A percentile compares a stretch with the other conserved stretches of the same genome.
Evolutionary conservation across 2,888 invertebrate genomes (phyloP).

Genomic region (Himalopsyche japonica): DNA sequence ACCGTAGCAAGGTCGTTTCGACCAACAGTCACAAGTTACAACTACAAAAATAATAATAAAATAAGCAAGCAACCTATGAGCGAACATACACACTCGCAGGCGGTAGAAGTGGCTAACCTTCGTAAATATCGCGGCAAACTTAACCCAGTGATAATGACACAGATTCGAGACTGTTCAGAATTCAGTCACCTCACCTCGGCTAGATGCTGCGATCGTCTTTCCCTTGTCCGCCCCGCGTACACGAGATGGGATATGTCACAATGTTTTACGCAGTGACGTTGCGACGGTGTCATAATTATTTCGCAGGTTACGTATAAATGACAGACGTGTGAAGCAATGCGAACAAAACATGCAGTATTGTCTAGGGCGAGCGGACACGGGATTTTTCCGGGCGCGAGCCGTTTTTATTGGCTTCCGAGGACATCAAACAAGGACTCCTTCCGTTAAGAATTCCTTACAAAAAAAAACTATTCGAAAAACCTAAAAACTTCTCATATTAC

Average conservation of each 20-base stretch:
- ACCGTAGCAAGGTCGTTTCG: not conserved
- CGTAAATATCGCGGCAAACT: constrained; percentile 48
- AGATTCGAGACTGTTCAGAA: constrained; percentile 46
- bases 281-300: not conserved
- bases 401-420: no score
- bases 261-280: not conserved
- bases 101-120: constrained; percentile 9
- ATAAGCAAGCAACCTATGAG: not conserved
- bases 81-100: not conserved
- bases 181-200: not conserved
- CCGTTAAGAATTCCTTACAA: no score
- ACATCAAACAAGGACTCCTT: no score
- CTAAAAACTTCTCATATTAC: no score
- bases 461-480: no score
- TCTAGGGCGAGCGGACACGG: no score
- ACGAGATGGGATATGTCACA: not conserved
- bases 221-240: not conserved
- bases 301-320: not conserved
- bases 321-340: no score
- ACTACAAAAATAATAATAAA: not conserved
- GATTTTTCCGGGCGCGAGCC: no score
- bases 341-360: no score
- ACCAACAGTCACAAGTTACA: not conserved
- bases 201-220: not conserved
- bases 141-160: constrained; percentile 63